These are phyloP conservation scores for Caenorhabditis angaria DNA, from an alignment of 2,888 invertebrate species.

Conservation along the genomic window DNA sequence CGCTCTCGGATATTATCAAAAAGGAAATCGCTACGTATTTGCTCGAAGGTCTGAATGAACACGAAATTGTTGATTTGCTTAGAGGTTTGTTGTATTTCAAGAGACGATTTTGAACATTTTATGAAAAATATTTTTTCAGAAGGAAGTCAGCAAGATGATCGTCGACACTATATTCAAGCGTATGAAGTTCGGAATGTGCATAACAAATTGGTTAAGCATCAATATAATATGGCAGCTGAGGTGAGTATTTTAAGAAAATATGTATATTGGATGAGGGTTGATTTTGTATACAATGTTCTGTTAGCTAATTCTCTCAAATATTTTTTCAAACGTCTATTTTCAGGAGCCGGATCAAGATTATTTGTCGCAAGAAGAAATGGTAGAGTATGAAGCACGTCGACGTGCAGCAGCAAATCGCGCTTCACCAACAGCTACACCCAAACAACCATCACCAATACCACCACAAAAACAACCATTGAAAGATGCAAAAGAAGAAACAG, in stretches of 20 bases:
- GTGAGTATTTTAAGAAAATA: background rate
- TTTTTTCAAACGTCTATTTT: background rate
- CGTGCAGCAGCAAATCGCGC: too few relatives aligned
- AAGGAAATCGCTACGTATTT: conserved; percentile 42
- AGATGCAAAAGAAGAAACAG: too few relatives aligned
- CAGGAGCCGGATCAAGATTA: background rate
- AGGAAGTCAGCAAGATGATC: conserved; percentile 22
- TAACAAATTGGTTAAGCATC: conserved; percentile 24
- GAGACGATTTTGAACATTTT: background rate
- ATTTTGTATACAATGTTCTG: too few relatives aligned
- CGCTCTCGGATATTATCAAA: conserved; percentile 38
- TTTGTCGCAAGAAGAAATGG: background rate
- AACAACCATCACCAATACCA: too few relatives aligned
- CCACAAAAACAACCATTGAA: too few relatives aligned
- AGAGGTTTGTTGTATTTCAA: too few relatives aligned
- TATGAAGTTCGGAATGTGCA: conserved; percentile 53
- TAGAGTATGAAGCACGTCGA: background rate
- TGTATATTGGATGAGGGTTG: too few relatives aligned
- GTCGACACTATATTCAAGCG: conserved; percentile 49
- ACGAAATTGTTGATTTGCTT: conserved; percentile 39
- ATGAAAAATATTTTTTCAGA: conserved; percentile 18
- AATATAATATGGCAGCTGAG: background rate
- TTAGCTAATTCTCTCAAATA: background rate
- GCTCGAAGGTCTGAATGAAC: conserved; percentile 46
- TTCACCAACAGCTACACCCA: too few relatives aligned